Evolutionary conservation across 2,888 invertebrate species (phyloP).

Genomic region (Sinelater perroti): DNA sequence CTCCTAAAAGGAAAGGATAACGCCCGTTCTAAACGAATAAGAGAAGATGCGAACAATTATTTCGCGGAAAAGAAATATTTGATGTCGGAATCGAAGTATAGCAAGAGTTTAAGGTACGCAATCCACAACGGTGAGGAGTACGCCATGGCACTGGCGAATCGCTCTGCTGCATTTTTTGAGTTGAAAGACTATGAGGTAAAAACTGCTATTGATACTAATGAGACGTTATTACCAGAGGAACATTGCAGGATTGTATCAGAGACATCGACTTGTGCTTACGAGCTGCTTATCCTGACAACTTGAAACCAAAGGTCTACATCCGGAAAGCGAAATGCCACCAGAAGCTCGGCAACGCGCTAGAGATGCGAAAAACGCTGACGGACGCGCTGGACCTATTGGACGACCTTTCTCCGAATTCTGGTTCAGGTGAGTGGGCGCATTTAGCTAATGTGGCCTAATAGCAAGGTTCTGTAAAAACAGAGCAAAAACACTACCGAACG

Average conservation of each 20-base stretch:
- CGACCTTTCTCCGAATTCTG: not conserved
- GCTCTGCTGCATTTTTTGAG: constrained; percentile 72
- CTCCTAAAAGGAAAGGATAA: too few relatives aligned
- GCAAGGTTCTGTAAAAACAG: too few relatives aligned
- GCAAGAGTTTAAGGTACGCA: constrained; percentile 70
- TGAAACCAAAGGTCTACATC: constrained; percentile 71
- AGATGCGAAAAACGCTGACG: constrained; percentile 2
- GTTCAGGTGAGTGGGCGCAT: not conserved
- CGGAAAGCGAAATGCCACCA: constrained; percentile 72
- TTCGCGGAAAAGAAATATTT: too few relatives aligned
- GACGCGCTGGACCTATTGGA: not conserved
- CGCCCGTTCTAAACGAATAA: too few relatives aligned
- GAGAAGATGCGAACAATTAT: too few relatives aligned
- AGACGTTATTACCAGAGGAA: too few relatives aligned
- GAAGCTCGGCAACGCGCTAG: constrained; percentile 56
- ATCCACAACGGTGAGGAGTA: constrained; percentile 65
- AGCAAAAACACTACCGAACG: too few relatives aligned
- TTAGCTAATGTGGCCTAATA: too few relatives aligned
- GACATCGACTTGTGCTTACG: constrained; percentile 71
- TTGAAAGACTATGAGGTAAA: constrained; percentile 60
- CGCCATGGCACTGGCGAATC: constrained; percentile 71
- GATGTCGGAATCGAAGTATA: too few relatives aligned
- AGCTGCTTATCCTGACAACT: constrained; percentile 69
- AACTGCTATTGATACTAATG: constrained; percentile 66
- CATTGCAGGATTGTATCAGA: constrained; percentile 66